Evolutionary conservation across 92 coral and sea anemone species (phyloP).

Genomic region (Parazoanthus darwini): DNA sequence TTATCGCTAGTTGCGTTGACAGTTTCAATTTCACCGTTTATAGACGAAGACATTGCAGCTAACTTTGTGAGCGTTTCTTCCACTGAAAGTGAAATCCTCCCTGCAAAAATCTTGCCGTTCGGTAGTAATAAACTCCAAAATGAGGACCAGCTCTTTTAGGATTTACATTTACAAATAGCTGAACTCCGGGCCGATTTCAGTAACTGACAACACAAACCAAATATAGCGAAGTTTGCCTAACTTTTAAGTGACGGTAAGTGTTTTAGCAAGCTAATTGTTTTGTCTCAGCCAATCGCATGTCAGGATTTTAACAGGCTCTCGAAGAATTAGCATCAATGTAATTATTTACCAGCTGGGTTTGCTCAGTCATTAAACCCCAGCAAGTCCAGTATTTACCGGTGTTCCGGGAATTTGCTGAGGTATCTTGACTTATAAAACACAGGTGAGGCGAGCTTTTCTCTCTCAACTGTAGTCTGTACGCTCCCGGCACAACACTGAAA

Average conservation of each 20-base stretch:
- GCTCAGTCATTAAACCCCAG: conserved; percentile 10
- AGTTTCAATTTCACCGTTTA: conserved; percentile 11
- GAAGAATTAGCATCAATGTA: conserved; percentile 35
- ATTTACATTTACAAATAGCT: not conserved
- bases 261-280: conserved; percentile 23
- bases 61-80: not conserved
- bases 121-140: not conserved
- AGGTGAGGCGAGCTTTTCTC: not conserved
- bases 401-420: not conserved
- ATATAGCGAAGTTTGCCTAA: conserved; percentile 9
- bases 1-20: not conserved
- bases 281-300: conserved; percentile 11
- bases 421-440: conserved; percentile 1
- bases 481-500: not conserved
- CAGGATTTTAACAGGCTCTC: conserved; percentile 10
- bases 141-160: not conserved
- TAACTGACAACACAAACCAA: not conserved
- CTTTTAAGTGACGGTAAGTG: conserved; percentile 7
- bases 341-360: conserved; percentile 27
- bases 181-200: not conserved
- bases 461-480: too few species aligned
- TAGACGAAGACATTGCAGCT: not conserved
- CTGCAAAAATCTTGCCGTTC: not conserved
- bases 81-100: not conserved
- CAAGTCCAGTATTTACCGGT: not conserved